Evolutionary conservation across 1,140 invertebrate genomes (phyloP).

Genomic region (Apolygus lucorum): DNA sequence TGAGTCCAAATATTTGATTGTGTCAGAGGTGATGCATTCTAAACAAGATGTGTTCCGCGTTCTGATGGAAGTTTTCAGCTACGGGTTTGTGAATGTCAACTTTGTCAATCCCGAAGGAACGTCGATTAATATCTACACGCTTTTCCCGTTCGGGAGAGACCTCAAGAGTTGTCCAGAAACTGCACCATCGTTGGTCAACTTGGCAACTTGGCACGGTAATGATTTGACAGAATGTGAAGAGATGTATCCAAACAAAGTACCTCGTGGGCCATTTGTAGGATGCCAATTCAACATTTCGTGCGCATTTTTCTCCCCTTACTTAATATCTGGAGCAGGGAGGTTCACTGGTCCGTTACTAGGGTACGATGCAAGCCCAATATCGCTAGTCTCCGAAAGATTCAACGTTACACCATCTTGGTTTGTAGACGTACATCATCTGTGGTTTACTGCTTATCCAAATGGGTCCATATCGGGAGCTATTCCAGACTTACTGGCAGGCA

Average conservation of each 20-base stretch:
- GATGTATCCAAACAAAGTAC: background rate
- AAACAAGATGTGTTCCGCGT: background rate
- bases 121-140: background rate
- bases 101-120: background rate
- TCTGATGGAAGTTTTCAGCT: background rate
- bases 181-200: no score
- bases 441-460: background rate
- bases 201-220: no score
- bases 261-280: background rate
- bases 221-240: no score
- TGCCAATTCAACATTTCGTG: background rate
- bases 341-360: background rate
- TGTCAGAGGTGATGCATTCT: background rate
- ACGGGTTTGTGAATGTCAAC: background rate
- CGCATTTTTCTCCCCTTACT: background rate
- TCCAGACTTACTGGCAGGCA: background rate
- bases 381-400: background rate
- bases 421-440: background rate
- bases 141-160: background rate
- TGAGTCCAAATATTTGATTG: background rate
- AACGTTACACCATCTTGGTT: background rate
- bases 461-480: background rate
- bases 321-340: background rate
- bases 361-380: background rate
- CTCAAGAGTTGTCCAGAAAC: background rate